Conservation (phyloP, 1,140 invertebrate species). For the Brachionus rotundiformis region DNA sequence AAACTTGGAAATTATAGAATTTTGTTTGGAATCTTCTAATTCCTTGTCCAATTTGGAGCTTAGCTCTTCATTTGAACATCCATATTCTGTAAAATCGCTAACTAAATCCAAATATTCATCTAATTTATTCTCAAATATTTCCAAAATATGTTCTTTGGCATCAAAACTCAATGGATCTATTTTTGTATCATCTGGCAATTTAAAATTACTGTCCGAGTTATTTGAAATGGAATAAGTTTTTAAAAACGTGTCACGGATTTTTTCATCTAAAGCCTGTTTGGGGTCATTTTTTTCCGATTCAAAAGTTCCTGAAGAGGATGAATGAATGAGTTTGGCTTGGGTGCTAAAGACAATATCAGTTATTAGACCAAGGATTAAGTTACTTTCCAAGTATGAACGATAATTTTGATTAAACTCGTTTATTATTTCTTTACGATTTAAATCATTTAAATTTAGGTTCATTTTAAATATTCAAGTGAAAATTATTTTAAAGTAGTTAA, state of each 20-base stretch:
- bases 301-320: neutral
- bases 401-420: conserved; percentile 42
- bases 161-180: neutral
- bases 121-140: neutral
- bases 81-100: neutral
- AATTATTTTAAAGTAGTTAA: neutral
- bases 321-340: neutral
- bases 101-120: neutral
- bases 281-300: neutral
- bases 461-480: neutral
- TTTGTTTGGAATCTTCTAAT: neutral
- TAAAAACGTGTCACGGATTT: conserved; percentile 14
- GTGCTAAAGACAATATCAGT: neutral
- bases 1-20: neutral
- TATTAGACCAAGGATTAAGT: neutral
- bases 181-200: neutral
- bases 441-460: conserved; percentile 15
- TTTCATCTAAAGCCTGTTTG: neutral
- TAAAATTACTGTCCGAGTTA: neutral
- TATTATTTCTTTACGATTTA: conserved; percentile 8
- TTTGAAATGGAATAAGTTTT: neutral
- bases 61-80: neutral
- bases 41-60: neutral
- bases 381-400: conserved; percentile 21
- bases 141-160: neutral